Evolutionary conservation across 2,797 vertebrate species (phyloP), one percentile per base, ranked within the genome.

Genomic region (Platalea minor): DNA sequence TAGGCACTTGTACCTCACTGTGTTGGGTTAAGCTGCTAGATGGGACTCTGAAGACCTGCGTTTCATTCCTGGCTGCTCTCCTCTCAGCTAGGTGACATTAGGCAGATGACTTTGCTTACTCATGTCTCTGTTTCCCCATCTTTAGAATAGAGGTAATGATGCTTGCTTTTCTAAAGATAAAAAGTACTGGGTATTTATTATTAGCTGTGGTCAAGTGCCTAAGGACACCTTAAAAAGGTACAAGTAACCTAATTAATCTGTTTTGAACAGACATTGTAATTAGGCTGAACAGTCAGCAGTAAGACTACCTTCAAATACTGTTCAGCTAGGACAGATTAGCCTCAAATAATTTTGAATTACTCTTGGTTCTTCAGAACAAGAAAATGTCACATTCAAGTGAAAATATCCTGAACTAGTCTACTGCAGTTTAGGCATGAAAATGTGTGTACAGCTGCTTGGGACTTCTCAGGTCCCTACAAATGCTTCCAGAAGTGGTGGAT

Each of bases 181-280:
- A 77, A 96, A 74, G 87, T 89, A 74, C 72, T 72, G 87, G 20
- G 26, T 83, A 35, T 93, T 93, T 96, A 96, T 96, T 97, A 94
- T 96, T 97, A 96, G 95, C 95, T 91, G 61, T 92, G 85, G 61
- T 88, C 92, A 88, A 54, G 79, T 96, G 90, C 83, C 93, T 95
- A 85, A 96, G 95, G 96, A 95, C 89, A 70, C 84, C 2, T 5
- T 95, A 95, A 96, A 96, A 96, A 95, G 93, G 63, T 87, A 68
- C 88, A 93, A 77, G 93, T 95, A 94, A 96, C 96, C 96, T 95
- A 97, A 96, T 96, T 97, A 96, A 86, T 90, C 68, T 93, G 73
- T 95, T 97, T 95, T 95, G 88, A 91, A 84, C 39, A 82, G 91
- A 43, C 82, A 33, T 33, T 93, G 53, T 94, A 96, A 96, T 95